Evolutionary conservation across 2,888 invertebrate species (phyloP), one percentile per base, ranked within the genome.

Genomic region (Phytoseiulus persimilis): DNA sequence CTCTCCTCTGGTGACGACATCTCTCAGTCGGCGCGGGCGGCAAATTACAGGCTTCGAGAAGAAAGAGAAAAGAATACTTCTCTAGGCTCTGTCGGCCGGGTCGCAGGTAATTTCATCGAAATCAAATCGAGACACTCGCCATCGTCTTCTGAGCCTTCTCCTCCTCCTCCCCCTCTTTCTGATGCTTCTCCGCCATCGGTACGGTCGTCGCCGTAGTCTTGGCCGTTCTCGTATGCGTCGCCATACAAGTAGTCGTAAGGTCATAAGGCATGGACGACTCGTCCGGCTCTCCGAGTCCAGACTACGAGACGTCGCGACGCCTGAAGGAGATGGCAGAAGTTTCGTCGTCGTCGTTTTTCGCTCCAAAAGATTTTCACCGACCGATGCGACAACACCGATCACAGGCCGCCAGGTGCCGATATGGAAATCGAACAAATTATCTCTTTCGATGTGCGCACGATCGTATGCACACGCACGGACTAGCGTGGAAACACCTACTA

Each of bases 1-100:
- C 65, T 23, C 65, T 11, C 18, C 65, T 65, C 65, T 65, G 28
- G 65, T 65, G 65, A 65, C 65, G 65, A 65, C 65, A 65, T 65
- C 65, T 65, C 65, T 65, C 65, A 65, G 65, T 65, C 65, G 65
- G 65, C 65, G 65, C 65, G 65, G 65, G 65, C 65, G 65, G 65
- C 65, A 65, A 65, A 65, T 65, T 65, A 65, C 65, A 65, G 65
- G 65, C 65, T 65, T 65, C 65, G 65, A 23, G 65, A 65, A 65
- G 65, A 65, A 65, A 65, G 65, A 65, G 65, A 28, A 65, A 65
- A 65, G 65, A 65, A 65, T 65, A 65, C 65, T 65, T 65, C 65
- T 65, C 65, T 65, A 65, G 65, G 65, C 65, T 28, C 65, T 65
- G 65, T 65, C 65, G 65, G 18, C 65, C 14, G 65, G 65, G 65